Percentiles rank a stretch among this genome's conserved stretches.
Conservation (phyloP, 2,888 invertebrate genomes). For the Matsumyia berberina region DNA sequence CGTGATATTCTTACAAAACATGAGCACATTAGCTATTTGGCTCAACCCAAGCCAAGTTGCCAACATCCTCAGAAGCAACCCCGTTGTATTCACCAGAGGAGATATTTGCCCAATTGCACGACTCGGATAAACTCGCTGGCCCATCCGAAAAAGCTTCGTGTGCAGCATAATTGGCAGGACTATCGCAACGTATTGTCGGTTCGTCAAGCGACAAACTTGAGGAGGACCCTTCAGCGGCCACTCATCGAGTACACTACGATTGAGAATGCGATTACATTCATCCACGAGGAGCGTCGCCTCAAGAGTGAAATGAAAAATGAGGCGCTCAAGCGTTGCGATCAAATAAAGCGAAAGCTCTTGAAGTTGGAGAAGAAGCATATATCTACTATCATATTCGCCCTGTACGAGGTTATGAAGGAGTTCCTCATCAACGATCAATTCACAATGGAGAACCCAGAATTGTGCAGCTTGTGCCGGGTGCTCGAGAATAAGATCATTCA, state of each 20-base stretch:
- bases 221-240: conserved; percentile 78
- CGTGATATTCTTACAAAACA: conserved; percentile 81
- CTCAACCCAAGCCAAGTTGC: conserved; percentile 81
- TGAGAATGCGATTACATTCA: conserved; percentile 80
- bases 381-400: conserved; percentile 80
- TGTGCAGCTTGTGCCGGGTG: conserved; percentile 79
- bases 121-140: conserved; percentile 81
- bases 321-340: conserved; percentile 78
- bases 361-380: conserved; percentile 40
- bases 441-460: conserved; percentile 78
- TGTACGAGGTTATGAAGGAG: conserved; percentile 82
- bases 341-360: conserved; percentile 78
- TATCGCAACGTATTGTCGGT: conserved; percentile 78
- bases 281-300: conserved; percentile 81
- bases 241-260: conserved; percentile 79
- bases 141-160: conserved; percentile 79
- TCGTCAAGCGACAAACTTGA: conserved; percentile 78
- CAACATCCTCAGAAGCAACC: conserved; percentile 72
- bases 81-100: conserved; percentile 78
- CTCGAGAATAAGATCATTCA: conserved; percentile 80
- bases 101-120: conserved; percentile 81
- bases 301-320: conserved; percentile 79
- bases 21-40: conserved; percentile 81
- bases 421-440: conserved; percentile 82
- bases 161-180: conserved; percentile 78